Conservation (phyloP, 2,797 vertebrate genomes). For the Amniataba percoides region DNA sequence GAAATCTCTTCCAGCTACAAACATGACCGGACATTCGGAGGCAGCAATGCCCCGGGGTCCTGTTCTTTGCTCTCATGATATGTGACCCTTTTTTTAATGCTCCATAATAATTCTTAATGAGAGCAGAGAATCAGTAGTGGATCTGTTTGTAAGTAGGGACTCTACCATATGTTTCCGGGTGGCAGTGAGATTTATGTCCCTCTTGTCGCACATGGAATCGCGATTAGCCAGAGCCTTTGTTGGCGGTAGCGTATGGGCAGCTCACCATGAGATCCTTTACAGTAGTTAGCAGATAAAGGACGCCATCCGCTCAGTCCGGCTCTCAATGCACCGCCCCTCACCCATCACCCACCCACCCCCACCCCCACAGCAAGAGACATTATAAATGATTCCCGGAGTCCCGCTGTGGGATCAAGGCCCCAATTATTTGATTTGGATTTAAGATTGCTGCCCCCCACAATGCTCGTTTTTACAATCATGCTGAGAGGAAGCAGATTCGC, state of each 20-base stretch:
- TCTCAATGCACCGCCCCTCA: conserved; percentile 10
- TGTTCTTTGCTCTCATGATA: conserved; percentile 44
- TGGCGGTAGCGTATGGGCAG: conserved; percentile 55
- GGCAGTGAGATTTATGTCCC: conserved; percentile 70
- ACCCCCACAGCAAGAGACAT: conserved; percentile 27
- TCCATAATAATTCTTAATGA: conserved; percentile 64
- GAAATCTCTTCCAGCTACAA: conserved; percentile 61
- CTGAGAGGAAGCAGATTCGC: conserved; percentile 72
- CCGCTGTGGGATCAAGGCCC: conserved; percentile 67
- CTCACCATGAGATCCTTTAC: conserved; percentile 74
- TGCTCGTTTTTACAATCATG: conserved; percentile 65
- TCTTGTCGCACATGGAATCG: conserved; percentile 65
- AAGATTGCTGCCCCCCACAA: conserved; percentile 62
- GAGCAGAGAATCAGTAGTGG: conserved; percentile 41
- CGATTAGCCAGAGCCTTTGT: conserved; percentile 73
- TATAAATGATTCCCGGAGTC: conserved; percentile 69
- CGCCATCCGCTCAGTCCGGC: conserved; percentile 50
- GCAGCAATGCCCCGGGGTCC: conserved; percentile 44
- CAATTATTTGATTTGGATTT: conserved; percentile 83
- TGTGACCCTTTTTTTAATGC: conserved; percentile 58
- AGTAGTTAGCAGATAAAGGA: conserved; percentile 73
- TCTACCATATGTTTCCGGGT: conserved; percentile 65
- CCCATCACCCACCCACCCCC: conserved; percentile 26
- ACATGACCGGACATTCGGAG: conserved; percentile 69
- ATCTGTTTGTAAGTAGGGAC: conserved; percentile 48